Evolutionary conservation across 2,113 vertebrate genomes (phyloP).

Genomic region (Cichladusa arquata): DNA sequence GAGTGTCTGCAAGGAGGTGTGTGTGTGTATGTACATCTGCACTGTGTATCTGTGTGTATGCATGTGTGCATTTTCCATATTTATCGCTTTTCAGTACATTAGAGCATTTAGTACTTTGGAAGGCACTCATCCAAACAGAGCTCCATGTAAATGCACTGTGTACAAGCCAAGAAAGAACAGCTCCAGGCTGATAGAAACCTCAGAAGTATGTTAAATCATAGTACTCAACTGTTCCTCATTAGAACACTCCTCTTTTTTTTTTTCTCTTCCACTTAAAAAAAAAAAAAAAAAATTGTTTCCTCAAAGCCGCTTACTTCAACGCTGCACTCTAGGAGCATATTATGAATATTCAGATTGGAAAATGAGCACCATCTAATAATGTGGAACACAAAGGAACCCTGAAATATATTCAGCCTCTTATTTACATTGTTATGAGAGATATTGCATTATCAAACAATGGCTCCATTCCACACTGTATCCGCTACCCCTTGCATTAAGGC

Average conservation of each 20-base stretch:
- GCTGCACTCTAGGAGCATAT: constrained; percentile 48
- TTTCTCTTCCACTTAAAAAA: constrained; percentile 38
- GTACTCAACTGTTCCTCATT: constrained; percentile 63
- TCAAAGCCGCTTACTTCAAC: constrained; percentile 48
- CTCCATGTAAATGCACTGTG: constrained; percentile 51
- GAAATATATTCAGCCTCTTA: constrained; percentile 22
- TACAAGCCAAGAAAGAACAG: constrained; percentile 61
- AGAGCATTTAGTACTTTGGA: constrained; percentile 70
- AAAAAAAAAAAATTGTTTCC: constrained; percentile 16
- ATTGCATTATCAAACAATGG: constrained; percentile 32
- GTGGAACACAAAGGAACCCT: constrained; percentile 26
- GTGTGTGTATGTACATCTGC: background rate
- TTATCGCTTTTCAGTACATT: constrained; percentile 73
- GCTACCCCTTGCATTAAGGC: background rate
- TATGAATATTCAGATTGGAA: constrained; percentile 70
- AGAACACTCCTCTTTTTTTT: constrained; percentile 34
- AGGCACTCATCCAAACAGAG: constrained; percentile 65
- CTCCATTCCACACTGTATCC: background rate
- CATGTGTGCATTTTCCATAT: constrained; percentile 58
- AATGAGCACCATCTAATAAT: constrained; percentile 29
- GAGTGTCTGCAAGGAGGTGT: background rate
- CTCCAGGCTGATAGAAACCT: constrained; percentile 62
- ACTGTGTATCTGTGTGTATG: background rate
- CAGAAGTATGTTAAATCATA: constrained; percentile 55
- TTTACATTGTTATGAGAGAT: constrained; percentile 51